These are phyloP conservation scores for Euwallacea similis DNA, from an alignment of 1,140 invertebrate species.

Conservation along the genomic window DNA sequence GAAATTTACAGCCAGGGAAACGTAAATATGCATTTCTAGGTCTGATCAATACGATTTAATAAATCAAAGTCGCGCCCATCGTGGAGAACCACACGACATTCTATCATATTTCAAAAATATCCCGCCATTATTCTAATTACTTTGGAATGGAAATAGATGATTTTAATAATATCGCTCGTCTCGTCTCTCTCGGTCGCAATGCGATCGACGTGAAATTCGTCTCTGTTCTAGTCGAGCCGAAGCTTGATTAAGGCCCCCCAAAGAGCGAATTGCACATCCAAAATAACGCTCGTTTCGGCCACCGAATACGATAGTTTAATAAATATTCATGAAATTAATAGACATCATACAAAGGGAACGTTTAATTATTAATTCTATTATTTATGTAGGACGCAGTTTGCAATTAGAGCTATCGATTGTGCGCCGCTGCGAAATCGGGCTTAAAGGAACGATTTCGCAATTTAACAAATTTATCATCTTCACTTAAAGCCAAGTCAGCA, in stretches of 20 bases:
- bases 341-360: slow-evolving; percentile 37
- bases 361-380: slow-evolving; percentile 39
- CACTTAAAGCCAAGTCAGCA: no score
- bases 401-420: slow-evolving; percentile 35
- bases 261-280: neutral
- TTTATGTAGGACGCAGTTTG: slow-evolving; percentile 36
- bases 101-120: slow-evolving; percentile 52
- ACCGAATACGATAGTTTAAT: slow-evolving; percentile 35
- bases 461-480: no score
- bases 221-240: no score
- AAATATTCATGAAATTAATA: slow-evolving; percentile 39
- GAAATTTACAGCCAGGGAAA: slow-evolving; percentile 14
- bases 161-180: slow-evolving; percentile 45
- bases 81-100: slow-evolving; percentile 49
- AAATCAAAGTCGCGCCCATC: slow-evolving; percentile 51
- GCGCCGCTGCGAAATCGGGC: slow-evolving; percentile 25
- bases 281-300: slow-evolving; percentile 21
- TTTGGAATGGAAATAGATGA: slow-evolving; percentile 47
- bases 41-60: slow-evolving; percentile 50
- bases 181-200: neutral
- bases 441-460: slow-evolving; percentile 25
- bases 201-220: neutral
- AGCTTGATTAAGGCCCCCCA: no score
- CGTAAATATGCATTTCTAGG: slow-evolving; percentile 35
- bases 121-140: slow-evolving; percentile 51